Evolutionary conservation across 2,113 vertebrate species (phyloP), one percentile per base, ranked within the genome.

Genomic region (Pteropus alecto): DNA sequence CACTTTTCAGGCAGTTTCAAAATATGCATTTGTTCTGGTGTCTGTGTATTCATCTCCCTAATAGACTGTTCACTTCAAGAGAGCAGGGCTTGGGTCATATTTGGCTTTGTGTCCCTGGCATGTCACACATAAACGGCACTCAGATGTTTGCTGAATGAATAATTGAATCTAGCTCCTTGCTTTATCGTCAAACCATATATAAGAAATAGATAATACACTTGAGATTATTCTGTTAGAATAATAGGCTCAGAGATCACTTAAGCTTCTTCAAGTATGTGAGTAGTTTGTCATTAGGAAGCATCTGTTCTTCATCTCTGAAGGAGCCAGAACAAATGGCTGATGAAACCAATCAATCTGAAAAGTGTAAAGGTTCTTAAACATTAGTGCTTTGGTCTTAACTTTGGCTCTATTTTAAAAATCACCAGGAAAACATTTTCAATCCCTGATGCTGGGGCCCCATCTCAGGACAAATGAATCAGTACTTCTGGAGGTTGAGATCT

Each of bases 351-450:
- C 51, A 51, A 4, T 87, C 38, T 60, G 35, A 67, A 67, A 90
- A 84, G 19, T 43, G 6, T 65, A 85, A 95, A 93, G 21, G 7
- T 90, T 96, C 79, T 94, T 87, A 76, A 85, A 87, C 48, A 87
- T 93, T 73, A 65, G 30, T 84, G 35, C 77, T 90, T 8, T 81
- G 14, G 3, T 76, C 81, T 87, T 95, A 85, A 76, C 63, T 95
- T 87, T 87, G 58, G 43, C 60, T 82, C 28, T 46, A 67, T 88
- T 94, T 95, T 60, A 82, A 95, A 96, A 96, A 76, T 87, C 58
- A 93, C 28, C 30, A 46, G 38, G 74, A 73, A 79, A 87, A 70
- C 77, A 30, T 18, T 56, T 68, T 56, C 71, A 73, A 46, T 83
- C 19, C 54, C 41, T 30, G 18, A 18, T 85, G 35, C 51, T 85